These are phyloP conservation scores for Benitochromis conjunctus DNA, from an alignment of 2,113 vertebrate genomes.

Conservation along the genomic window DNA sequence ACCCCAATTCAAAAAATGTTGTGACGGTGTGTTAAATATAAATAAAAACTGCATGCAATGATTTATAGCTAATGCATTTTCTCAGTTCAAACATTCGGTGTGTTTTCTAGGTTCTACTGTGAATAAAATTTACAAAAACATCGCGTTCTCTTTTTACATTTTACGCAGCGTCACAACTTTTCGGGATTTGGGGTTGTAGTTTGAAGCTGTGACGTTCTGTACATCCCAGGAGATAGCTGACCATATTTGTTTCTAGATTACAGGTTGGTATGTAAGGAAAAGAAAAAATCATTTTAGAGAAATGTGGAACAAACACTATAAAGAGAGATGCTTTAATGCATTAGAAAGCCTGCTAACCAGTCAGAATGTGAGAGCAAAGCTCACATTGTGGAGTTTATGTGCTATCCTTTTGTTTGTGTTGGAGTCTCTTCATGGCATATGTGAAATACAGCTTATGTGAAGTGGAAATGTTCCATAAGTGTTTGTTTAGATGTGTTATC, in stretches of 20 bases:
- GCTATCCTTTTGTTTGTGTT: not conserved
- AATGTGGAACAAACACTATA: not conserved
- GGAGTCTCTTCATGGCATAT: not conserved
- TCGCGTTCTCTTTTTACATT: not conserved
- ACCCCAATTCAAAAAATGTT: not conserved
- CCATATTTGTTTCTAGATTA: constrained; percentile 2
- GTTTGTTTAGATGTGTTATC: not conserved
- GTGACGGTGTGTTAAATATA: not conserved
- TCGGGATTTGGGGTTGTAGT: not conserved
- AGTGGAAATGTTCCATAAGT: not conserved
- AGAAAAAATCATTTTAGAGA: not conserved
- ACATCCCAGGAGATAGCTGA: not conserved
- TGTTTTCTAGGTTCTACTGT: not conserved
- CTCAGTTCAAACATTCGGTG: not conserved
- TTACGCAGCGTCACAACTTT: not conserved
- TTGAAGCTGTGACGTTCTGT: not conserved
- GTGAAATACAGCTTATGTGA: not conserved
- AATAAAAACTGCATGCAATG: not conserved
- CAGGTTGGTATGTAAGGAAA: not conserved
- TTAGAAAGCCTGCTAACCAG: not conserved
- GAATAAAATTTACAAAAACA: not conserved
- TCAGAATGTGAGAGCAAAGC: not conserved
- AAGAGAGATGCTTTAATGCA: not conserved
- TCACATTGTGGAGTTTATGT: not conserved
- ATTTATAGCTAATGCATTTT: not conserved